Conservation (phyloP, 2,113 vertebrate species). For the Gyps fulvus region DNA sequence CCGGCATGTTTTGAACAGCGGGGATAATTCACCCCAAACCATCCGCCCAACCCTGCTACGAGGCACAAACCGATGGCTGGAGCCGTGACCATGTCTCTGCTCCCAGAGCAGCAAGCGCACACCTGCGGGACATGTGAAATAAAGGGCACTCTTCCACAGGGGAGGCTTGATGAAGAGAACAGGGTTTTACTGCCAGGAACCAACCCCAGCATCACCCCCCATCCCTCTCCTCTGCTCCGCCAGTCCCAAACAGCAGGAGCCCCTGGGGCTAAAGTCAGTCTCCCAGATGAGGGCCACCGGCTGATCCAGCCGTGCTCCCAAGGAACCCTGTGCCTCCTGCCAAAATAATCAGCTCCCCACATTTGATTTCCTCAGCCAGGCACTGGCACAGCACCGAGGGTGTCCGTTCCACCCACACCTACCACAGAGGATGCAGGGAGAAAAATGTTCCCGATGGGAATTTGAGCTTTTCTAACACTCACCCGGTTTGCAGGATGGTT, state of each 20-base stretch:
- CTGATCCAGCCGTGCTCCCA: neutral
- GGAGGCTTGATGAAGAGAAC: neutral
- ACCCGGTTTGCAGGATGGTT: neutral
- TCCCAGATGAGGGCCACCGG: neutral
- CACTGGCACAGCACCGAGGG: fast-evolving
- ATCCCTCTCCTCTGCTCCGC: neutral
- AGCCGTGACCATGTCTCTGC: fast-evolving
- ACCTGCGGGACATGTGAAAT: neutral
- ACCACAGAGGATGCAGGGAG: neutral
- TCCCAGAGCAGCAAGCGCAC: neutral
- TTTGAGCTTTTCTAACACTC: neutral
- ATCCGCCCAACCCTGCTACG: fast-evolving
- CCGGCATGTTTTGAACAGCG: neutral
- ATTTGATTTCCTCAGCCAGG: neutral
- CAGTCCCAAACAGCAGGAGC: neutral
- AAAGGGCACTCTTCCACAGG: neutral
- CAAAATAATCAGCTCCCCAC: neutral
- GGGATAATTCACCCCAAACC: neutral
- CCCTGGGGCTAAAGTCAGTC: neutral
- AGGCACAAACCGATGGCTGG: neutral
- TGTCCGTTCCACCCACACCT: fast-evolving
- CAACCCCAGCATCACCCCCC: neutral
- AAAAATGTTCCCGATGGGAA: neutral
- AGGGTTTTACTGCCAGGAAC: neutral
- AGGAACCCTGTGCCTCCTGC: neutral